A percentile compares a stretch with the other conserved stretches of the same genome.
phyloP scores from a whole-genome alignment of 2,113 vertebrate genomes.

The Ptilonorhynchus violaceus region DNA sequence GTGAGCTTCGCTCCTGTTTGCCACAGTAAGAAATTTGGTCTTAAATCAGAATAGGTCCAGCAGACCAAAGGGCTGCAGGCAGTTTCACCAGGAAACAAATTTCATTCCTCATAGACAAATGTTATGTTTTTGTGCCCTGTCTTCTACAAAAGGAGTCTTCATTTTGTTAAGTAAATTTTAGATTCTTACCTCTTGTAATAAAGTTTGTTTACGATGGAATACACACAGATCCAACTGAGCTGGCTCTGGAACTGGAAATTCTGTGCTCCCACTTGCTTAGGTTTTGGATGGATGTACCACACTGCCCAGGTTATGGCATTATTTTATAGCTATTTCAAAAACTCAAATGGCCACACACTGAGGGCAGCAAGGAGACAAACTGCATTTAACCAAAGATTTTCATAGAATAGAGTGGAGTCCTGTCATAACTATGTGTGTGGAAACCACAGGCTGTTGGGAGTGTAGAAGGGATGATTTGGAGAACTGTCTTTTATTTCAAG shows the following conservation, averaged over 20 bases:
- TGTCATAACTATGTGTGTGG: not conserved
- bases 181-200: not conserved
- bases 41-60: not conserved
- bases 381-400: not conserved
- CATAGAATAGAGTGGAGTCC: not conserved
- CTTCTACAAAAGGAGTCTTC: not conserved
- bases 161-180: not conserved
- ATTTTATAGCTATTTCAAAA: not conserved
- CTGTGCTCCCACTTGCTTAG: not conserved
- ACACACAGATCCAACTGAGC: not conserved
- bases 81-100: not conserved
- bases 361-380: not conserved
- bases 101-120: not conserved
- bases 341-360: not conserved
- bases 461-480: not conserved
- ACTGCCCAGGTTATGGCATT: not conserved
- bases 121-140: not conserved
- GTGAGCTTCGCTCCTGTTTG: not conserved
- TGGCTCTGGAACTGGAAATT: not conserved
- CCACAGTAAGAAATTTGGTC: not conserved
- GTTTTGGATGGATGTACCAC: fast-evolving
- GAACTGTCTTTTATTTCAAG: not conserved
- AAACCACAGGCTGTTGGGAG: not conserved
- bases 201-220: not conserved
- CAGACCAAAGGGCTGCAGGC: not conserved